A percentile compares a stretch with the other conserved stretches of the same genome.
These are phyloP conservation scores for Scaptomyza hsui DNA, from an alignment of 1,140 invertebrate genomes.

Conservation along the genomic window DNA sequence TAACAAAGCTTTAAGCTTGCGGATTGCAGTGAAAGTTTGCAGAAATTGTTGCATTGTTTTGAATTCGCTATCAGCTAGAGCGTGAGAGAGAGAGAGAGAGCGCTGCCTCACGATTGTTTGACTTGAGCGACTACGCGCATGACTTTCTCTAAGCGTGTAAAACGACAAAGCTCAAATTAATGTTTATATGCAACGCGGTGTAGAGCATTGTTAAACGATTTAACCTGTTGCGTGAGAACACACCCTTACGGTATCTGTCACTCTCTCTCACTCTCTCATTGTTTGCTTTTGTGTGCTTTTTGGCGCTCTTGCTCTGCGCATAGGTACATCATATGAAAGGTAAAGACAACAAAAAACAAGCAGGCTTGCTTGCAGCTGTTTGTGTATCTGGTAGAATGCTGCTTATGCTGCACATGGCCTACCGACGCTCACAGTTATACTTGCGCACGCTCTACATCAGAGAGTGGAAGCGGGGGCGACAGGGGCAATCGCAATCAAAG, in stretches of 20 bases:
- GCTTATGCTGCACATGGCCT: constrained; percentile 67
- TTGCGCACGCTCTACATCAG: constrained; percentile 15
- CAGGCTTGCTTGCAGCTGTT: constrained; percentile 26
- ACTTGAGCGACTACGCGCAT: constrained; percentile 51
- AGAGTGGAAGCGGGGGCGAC: not conserved
- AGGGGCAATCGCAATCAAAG: constrained; percentile 37
- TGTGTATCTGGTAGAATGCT: constrained; percentile 60
- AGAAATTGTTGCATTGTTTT: constrained; percentile 75
- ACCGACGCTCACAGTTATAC: constrained; percentile 18
- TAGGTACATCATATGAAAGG: constrained; percentile 55
- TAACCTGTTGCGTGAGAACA: constrained; percentile 72
- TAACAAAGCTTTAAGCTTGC: constrained; percentile 54
- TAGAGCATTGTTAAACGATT: constrained; percentile 48
- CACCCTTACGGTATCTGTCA: not conserved
- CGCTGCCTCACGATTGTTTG: not conserved
- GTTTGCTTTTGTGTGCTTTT: constrained; percentile 22
- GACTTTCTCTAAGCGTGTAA: constrained; percentile 23
- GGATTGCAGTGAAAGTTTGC: constrained; percentile 69
- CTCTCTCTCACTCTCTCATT: constrained; percentile 9
- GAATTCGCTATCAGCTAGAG: constrained; percentile 28
- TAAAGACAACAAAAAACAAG: constrained; percentile 19
- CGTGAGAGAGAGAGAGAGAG: constrained; percentile 9
- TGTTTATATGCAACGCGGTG: constrained; percentile 12
- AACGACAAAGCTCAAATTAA: constrained; percentile 27
- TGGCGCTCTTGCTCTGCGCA: constrained; percentile 18